Base-by-base conservation (phyloP, 2,888 invertebrate genomes). In the Thymelicus lineola region DNA sequence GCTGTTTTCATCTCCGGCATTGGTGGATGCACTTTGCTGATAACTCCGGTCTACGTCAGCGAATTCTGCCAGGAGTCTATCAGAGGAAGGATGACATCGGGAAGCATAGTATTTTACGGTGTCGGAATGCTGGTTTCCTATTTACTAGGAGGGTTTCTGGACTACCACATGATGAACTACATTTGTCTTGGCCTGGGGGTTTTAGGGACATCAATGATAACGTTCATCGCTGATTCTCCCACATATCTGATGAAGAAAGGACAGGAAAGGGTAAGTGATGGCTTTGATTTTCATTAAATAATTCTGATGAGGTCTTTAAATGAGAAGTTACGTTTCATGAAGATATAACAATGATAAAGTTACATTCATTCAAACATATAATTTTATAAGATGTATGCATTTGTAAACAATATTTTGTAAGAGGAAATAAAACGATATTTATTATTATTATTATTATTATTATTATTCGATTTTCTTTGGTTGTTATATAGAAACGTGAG, bases 11-110 rank as follows among this genome's bases (percentile, higher is more conserved):
- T 91, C 12, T 80, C 85, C 0, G 92, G 92, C 0, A 48, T 89
- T 0, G 82, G 87, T 0, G 83, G 84, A 0, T 77, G 83, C 0
- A 74, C 79, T 0, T 81, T 86, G 62, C 72, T 90, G 0, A 77
- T 86, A 1, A 79, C 82, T 0, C 84, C 87, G 0, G 82, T 91
- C 5, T 90, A 77, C 73, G 75, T 89, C 55, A 81, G 87, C 38
- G 92, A 92, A 74, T 82, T 89, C 42, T 86, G 87, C 66, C 84
- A 89, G 64, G 86, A 90, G 60, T 86, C 86, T 2, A 84, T 91
- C 20, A 76, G 91, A 35, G 92, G 91, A 0, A 78, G 81, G 1
- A 80, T 92, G 83, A 85, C 86, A 0, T 81, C 90, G 0, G 79
- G 82, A 0, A 72, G 83, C 0, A 79, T 88, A 70, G 79, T 86